Base-by-base conservation (phyloP, 2,113 vertebrate genomes). In the Rhipidura dahli region DNA sequence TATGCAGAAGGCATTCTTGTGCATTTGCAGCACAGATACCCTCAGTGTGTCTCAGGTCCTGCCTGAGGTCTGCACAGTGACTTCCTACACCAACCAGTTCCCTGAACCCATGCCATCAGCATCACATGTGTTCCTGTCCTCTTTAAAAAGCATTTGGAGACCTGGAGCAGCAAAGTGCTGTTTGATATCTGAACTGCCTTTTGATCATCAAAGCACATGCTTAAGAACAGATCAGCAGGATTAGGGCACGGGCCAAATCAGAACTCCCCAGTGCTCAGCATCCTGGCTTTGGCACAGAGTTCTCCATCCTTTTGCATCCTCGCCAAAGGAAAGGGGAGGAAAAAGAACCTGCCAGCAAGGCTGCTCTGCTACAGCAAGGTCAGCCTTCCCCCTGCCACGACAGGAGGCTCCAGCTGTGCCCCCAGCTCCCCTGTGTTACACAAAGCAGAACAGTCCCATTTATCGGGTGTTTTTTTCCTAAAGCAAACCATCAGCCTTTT, bases 1-100 rank as follows among this genome's bases (percentile, higher is more conserved):
- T 19, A 5, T 11, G 35, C 71, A 27, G 59, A 16, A 49, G 16
- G 42, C 3, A 20, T 24, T 31, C 40, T 39, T 1, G 0, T 0
- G 26, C 6, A 1, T 35, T 26, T 28, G 57, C 39, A 44, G 64
- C 0, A 5, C 5, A 39, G n/a, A 42, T 1, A 1, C 7, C 54
- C 66, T 47, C 3, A 0, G 49, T 19, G 45, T 15, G 54, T 3
- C n/a, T n/a, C n/a, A n/a, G n/a, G 1, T 37, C 9, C 18, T 39
- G 35, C 56, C 40, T 17, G 39, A 26, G 72, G 27, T 77, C 24
- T 39, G 40, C 53, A 9, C 3, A 30, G 40, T 7, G 44, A 28
- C 50, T 22, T 11, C 13, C 72, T 23, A 4, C 40, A 11, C 9
- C n/a, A 47, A 9, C 16, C 72, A 31, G 16, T 35, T 64, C 64